Percentiles rank a stretch among this genome's conserved stretches.
Conservation (phyloP, 2,888 invertebrate genomes). For the Stenoptilia bipunctidactyla region DNA sequence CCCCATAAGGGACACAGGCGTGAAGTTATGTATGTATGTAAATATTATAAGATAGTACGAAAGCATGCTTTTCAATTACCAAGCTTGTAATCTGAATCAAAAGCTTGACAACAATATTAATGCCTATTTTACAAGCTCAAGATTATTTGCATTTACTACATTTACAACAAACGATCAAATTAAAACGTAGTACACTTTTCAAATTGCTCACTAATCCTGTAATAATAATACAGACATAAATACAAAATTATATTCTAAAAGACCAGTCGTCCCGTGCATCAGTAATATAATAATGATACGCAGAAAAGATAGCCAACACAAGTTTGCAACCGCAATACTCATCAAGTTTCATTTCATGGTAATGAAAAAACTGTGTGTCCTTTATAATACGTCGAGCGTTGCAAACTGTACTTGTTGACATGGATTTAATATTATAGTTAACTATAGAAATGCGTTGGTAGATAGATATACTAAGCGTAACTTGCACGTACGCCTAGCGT, state of each 20-base stretch:
- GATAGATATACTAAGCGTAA: conserved; percentile 23
- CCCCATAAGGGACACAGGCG: too few species aligned
- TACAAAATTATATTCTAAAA: neutral
- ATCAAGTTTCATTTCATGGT: neutral
- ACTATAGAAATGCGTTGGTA: conserved; percentile 4
- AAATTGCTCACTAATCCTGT: neutral
- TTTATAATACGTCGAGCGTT: neutral
- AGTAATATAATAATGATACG: neutral
- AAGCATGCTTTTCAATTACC: too few species aligned
- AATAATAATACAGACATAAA: neutral
- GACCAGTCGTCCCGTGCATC: neutral
- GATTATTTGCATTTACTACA: too few species aligned
- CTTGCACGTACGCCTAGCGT: conserved; percentile 31
- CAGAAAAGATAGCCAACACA: neutral
- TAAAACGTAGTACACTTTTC: too few species aligned
- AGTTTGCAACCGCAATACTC: neutral
- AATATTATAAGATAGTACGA: too few species aligned
- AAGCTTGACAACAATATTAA: too few species aligned
- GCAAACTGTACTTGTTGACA: neutral
- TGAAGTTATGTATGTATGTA: too few species aligned
- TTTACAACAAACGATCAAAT: too few species aligned
- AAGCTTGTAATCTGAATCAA: too few species aligned
- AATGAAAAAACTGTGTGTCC: neutral
- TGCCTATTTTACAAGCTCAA: too few species aligned
- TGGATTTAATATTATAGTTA: conserved; percentile 1